Conservation (phyloP, 2,888 invertebrate species). For the Leptopilina drosophilae region DNA sequence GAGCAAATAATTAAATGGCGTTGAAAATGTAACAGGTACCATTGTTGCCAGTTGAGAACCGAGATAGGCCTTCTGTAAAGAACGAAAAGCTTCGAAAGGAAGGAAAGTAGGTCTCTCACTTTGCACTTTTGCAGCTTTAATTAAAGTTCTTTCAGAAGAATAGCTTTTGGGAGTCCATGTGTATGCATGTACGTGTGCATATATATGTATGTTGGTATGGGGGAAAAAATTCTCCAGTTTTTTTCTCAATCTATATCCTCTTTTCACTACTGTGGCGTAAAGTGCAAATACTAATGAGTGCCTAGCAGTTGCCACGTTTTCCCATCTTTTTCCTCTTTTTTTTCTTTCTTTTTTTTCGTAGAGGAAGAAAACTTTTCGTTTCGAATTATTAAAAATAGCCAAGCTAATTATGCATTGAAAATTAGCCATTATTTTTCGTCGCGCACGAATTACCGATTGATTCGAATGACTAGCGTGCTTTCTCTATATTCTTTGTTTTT, state of each 20-base stretch:
- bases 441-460: slow-evolving; percentile 49
- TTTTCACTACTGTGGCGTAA: neutral
- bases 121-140: slow-evolving; percentile 53
- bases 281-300: slow-evolving; percentile 16
- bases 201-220: neutral
- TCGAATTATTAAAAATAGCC: slow-evolving; percentile 4
- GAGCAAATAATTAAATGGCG: slow-evolving; percentile 45
- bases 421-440: slow-evolving; percentile 12
- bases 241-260: slow-evolving; percentile 20
- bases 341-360: neutral
- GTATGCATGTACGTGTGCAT: neutral
- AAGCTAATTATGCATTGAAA: neutral
- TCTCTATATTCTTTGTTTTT: slow-evolving; percentile 44
- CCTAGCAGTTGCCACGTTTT: neutral
- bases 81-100: slow-evolving; percentile 42
- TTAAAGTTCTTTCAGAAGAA: slow-evolving; percentile 58
- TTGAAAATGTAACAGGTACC: slow-evolving; percentile 50
- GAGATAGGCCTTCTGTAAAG: slow-evolving; percentile 37
- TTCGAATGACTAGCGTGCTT: slow-evolving; percentile 49
- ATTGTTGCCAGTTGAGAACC: slow-evolving; percentile 49
- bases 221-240: slow-evolving; percentile 16
- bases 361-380: neutral
- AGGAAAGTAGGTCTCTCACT: slow-evolving; percentile 53
- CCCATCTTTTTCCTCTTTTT: neutral
- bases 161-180: slow-evolving; percentile 29